A percentile compares a stretch with the other conserved stretches of the same genome.
phyloP scores from a whole-genome alignment of 1,140 invertebrate genomes.

The Notospermus geniculatus region DNA sequence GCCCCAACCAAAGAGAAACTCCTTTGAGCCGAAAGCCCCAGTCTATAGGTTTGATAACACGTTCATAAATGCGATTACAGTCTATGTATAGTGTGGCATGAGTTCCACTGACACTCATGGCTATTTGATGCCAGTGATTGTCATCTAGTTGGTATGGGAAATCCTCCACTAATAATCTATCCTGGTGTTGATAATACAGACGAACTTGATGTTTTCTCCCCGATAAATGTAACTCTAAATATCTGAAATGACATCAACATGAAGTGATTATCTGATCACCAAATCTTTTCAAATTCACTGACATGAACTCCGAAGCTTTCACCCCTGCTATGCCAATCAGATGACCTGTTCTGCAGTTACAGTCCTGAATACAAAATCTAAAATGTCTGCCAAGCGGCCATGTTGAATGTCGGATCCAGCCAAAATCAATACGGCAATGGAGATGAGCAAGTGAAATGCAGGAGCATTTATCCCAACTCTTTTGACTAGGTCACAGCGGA shows the following conservation, averaged over 20 bases:
- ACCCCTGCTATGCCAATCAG: background rate
- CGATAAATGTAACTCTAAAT: constrained; percentile 86
- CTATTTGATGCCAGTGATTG: constrained; percentile 80
- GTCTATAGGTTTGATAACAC: constrained; percentile 69
- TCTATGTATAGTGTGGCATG: constrained; percentile 81
- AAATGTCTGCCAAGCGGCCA: background rate
- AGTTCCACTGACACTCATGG: constrained; percentile 75
- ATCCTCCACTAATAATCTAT: constrained; percentile 68
- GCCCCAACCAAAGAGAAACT: constrained; percentile 80
- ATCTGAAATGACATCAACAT: constrained; percentile 60
- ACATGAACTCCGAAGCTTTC: background rate
- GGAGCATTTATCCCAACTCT: no score
- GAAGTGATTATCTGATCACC: constrained; percentile 8
- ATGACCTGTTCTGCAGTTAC: background rate
- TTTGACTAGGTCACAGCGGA: no score
- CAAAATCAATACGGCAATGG: background rate
- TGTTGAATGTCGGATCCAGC: background rate
- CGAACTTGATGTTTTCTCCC: constrained; percentile 76
- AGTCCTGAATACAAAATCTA: background rate
- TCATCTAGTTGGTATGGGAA: constrained; percentile 84
- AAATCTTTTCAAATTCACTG: background rate
- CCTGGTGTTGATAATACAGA: constrained; percentile 60
- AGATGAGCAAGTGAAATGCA: no score
- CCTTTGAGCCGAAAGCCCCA: constrained; percentile 63
- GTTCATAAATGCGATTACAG: constrained; percentile 79